Evolutionary conservation across 1,140 invertebrate genomes (phyloP).

Genomic region (Cotesia glomerata): DNA sequence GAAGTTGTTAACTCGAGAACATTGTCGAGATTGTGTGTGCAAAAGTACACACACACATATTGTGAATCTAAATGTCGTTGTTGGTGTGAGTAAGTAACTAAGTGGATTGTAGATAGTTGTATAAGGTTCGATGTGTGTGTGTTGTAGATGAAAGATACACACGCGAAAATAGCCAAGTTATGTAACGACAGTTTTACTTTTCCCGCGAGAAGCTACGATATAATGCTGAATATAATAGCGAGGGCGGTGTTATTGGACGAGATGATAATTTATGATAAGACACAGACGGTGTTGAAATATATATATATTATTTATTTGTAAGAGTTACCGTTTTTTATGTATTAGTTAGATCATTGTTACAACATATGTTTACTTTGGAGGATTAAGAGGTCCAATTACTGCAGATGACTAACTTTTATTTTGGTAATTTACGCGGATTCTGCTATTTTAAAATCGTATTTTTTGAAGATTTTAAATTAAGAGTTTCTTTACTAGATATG

Average conservation of each 20-base stretch:
- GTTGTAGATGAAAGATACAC: neutral
- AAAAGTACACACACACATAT: neutral
- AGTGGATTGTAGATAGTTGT: neutral
- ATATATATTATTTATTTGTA: neutral
- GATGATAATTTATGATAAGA: slow-evolving; percentile 30
- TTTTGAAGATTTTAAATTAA: too few species aligned
- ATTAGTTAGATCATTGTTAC: too few species aligned
- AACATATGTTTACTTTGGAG: too few species aligned
- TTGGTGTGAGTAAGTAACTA: neutral
- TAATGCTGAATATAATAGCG: neutral
- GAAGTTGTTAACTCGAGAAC: neutral
- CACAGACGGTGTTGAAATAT: slow-evolving; percentile 25
- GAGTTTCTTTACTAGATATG: too few species aligned
- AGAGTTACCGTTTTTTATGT: too few species aligned
- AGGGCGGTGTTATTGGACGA: slow-evolving; percentile 8
- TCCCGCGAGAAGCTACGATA: neutral
- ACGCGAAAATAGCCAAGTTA: slow-evolving; percentile 1
- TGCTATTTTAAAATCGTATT: too few species aligned
- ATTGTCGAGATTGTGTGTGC: too few species aligned
- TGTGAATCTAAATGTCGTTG: too few species aligned
- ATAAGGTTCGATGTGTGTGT: neutral
- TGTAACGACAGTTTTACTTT: neutral
- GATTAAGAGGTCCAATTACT: too few species aligned
- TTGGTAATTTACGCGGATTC: too few species aligned
- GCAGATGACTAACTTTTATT: too few species aligned